These are phyloP conservation scores for Rhynchopsitta pachyrhyncha DNA, from an alignment of 2,113 vertebrate genomes.

Conservation along the genomic window DNA sequence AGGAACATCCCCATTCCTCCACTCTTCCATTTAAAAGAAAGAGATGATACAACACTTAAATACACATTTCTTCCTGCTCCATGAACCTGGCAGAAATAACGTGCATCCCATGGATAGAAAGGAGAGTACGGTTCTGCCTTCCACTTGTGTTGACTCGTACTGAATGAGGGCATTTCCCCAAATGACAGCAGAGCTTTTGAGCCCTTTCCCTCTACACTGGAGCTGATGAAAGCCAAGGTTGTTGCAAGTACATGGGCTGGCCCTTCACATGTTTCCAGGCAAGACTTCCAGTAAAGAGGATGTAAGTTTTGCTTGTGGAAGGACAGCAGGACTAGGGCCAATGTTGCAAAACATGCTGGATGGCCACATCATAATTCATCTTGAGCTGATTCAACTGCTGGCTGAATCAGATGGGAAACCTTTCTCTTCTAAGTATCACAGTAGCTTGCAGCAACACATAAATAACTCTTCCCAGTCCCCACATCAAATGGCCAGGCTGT, in stretches of 20 bases:
- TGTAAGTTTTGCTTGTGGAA: neutral
- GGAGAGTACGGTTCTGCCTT: neutral
- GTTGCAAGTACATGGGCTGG: too few species aligned
- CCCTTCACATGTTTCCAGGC: neutral
- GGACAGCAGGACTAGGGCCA: neutral
- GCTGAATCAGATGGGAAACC: neutral
- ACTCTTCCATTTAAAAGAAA: neutral
- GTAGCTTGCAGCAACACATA: neutral
- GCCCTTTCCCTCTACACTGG: neutral
- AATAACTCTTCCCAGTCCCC: conserved; percentile 23
- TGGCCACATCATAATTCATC: neutral
- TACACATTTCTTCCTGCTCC: neutral
- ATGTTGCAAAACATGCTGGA: neutral
- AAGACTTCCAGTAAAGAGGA: neutral
- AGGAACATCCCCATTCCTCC: neutral
- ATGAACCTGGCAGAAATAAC: neutral
- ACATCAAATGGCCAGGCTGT: conserved; percentile 42
- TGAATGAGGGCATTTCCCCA: neutral
- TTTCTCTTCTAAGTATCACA: neutral
- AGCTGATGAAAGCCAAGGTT: neutral
- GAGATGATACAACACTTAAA: neutral
- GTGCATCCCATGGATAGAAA: neutral
- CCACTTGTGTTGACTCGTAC: rapidly evolving
- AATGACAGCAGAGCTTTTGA: rapidly evolving
- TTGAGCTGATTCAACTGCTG: neutral